phyloP scores from a whole-genome alignment of 2,797 vertebrate genomes.

The Dallia pectoralis region DNA sequence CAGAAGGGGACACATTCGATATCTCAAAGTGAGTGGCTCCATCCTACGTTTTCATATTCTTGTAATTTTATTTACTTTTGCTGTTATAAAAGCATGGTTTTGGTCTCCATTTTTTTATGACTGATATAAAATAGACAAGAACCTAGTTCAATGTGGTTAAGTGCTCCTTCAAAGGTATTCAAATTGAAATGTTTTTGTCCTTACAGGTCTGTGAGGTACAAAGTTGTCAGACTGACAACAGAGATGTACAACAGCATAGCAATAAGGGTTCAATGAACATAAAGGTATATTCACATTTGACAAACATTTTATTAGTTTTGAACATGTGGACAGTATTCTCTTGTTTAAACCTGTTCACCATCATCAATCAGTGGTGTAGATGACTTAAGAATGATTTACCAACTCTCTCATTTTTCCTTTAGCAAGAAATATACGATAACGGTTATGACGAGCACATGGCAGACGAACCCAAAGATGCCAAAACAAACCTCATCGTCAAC shows the following conservation, averaged over 20 bases:
- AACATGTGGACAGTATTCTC: not conserved
- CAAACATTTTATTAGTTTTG: not conserved
- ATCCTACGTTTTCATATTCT: not conserved
- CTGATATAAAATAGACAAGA: not conserved
- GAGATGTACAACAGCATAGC: slow-evolving; percentile 62
- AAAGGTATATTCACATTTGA: slow-evolving; percentile 52
- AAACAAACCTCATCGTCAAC: slow-evolving; percentile 97
- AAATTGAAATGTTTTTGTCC: slow-evolving; percentile 15
- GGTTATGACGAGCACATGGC: slow-evolving; percentile 94
- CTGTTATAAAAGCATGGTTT: not conserved
- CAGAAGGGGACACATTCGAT: slow-evolving; percentile 78
- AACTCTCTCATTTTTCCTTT: not conserved
- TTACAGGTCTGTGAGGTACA: slow-evolving; percentile 80
- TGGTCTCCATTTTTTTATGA: not conserved
- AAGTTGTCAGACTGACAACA: slow-evolving; percentile 66
- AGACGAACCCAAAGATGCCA: slow-evolving; percentile 86
- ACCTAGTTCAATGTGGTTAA: not conserved
- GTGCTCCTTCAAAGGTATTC: not conserved
- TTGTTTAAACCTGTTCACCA: not conserved
- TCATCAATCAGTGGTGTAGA: not conserved
- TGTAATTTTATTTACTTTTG: not conserved
- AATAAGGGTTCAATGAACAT: slow-evolving; percentile 52
- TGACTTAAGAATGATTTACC: not conserved
- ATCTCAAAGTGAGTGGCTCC: slow-evolving; percentile 71
- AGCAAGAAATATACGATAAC: slow-evolving; percentile 77